Evolutionary conservation across 2,888 invertebrate genomes (phyloP).

Genomic region (Muschampia plurimacula): DNA sequence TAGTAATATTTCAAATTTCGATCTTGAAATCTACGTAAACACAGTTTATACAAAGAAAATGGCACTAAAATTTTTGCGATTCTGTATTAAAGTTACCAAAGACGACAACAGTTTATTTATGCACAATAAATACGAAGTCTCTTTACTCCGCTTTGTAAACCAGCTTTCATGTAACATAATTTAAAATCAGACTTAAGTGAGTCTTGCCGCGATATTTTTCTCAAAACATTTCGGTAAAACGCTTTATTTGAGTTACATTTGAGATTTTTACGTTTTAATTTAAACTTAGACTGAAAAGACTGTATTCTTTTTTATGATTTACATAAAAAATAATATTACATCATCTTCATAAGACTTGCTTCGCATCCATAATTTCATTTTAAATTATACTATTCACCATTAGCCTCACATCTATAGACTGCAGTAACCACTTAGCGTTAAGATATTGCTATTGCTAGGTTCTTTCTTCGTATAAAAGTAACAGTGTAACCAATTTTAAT

Average conservation of each 20-base stretch:
- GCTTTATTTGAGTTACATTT: not conserved
- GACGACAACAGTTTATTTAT: conserved; percentile 17
- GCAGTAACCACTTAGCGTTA: too few species aligned
- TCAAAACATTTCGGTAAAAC: not conserved
- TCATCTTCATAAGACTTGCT: too few species aligned
- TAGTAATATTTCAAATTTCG: not conserved
- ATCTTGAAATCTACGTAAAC: not conserved
- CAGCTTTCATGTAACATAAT: conserved; percentile 17
- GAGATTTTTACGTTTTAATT: not conserved
- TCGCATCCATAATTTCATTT: too few species aligned
- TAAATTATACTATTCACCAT: too few species aligned
- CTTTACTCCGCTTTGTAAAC: conserved; percentile 2
- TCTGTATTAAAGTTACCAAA: conserved; percentile 12
- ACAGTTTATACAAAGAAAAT: not conserved
- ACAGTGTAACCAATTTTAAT: too few species aligned
- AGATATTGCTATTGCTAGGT: too few species aligned
- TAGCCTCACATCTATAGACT: too few species aligned
- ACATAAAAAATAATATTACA: too few species aligned
- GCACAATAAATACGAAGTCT: conserved; percentile 19
- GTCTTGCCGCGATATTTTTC: conserved; percentile 1
- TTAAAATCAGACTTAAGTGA: conserved; percentile 14
- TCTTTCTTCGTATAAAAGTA: too few species aligned
- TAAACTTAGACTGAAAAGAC: not conserved
- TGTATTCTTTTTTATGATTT: not conserved
- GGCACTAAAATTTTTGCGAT: not conserved